phyloP scores from a whole-genome alignment of 2,888 invertebrate species.

The Capitulum mitella region DNA sequence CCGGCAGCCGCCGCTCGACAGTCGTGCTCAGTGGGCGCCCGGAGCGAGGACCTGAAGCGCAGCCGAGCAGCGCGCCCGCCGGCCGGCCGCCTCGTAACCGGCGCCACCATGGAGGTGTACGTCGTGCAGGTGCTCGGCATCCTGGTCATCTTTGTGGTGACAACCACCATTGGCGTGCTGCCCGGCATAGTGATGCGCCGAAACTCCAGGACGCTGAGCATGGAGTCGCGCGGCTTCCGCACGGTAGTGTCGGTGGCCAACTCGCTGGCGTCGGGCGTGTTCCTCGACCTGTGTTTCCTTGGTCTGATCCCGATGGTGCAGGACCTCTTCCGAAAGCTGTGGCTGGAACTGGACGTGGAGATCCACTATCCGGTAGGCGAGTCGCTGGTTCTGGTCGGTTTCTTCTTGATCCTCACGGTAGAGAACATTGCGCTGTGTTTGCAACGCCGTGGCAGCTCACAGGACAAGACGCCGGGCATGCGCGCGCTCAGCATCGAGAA shows the following conservation, averaged over 20 bases:
- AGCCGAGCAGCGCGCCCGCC: no score
- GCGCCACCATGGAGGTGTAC: not conserved
- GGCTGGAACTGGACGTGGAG: not conserved
- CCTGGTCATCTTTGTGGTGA: not conserved
- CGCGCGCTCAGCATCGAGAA: not conserved
- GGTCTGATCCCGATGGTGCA: slow-evolving; percentile 16
- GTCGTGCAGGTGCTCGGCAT: not conserved
- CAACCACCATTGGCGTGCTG: not conserved
- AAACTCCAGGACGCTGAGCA: not conserved
- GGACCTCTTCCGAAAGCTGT: not conserved
- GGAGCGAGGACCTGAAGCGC: not conserved
- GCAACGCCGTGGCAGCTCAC: not conserved
- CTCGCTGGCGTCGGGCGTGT: slow-evolving; percentile 1
- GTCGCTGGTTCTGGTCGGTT: not conserved
- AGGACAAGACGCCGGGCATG: not conserved
- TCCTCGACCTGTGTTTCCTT: slow-evolving; percentile 1
- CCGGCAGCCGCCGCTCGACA: no score
- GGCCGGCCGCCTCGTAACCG: not conserved
- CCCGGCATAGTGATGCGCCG: not conserved
- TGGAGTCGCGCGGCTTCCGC: not conserved
- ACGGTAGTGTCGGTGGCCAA: not conserved
- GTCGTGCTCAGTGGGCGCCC: no score
- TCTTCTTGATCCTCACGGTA: not conserved
- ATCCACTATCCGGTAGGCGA: slow-evolving; percentile 12
- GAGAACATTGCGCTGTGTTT: not conserved